Conservation (phyloP, 1,140 invertebrate genomes). For the Coelopa frigida region DNA sequence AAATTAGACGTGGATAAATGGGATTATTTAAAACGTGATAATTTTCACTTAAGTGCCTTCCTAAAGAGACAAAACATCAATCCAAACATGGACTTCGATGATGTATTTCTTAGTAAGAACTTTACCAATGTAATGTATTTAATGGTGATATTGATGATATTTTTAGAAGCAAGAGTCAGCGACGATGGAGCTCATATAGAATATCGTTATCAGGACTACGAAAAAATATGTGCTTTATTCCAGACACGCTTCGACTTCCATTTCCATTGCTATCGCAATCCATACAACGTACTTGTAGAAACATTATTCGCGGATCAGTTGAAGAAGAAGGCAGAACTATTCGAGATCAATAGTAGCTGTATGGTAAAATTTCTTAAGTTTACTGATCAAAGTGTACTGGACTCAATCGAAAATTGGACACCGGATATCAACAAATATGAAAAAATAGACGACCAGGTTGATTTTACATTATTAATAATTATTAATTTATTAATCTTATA, state of each 20-base stretch:
- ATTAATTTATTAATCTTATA: neutral
- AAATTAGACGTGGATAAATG: constrained; percentile 67
- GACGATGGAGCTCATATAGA: constrained; percentile 31
- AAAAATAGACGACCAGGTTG: constrained; percentile 1
- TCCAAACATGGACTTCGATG: constrained; percentile 28
- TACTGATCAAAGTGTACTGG: neutral
- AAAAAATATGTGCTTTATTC: constrained; percentile 29
- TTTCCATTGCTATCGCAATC: constrained; percentile 19
- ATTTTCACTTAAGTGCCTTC: constrained; percentile 22
- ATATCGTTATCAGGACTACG: constrained; percentile 33
- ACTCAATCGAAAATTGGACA: neutral
- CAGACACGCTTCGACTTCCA: constrained; percentile 23
- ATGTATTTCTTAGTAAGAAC: constrained; percentile 8
- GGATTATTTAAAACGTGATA: constrained; percentile 62
- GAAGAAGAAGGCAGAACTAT: neutral
- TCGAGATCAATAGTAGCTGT: neutral
- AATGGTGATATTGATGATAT: too few relatives aligned
- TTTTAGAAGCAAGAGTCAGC: constrained; percentile 23
- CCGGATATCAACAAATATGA: neutral
- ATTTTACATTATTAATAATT: neutral
- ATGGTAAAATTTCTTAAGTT: constrained; percentile 5
- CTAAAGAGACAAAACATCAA: too few relatives aligned
- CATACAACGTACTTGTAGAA: constrained; percentile 7
- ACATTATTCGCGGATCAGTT: neutral
- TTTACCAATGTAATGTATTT: neutral